Percentiles rank a stretch among this genome's conserved stretches.
phyloP scores from a whole-genome alignment of 2,113 vertebrate species.

The Mirza zaza region DNA sequence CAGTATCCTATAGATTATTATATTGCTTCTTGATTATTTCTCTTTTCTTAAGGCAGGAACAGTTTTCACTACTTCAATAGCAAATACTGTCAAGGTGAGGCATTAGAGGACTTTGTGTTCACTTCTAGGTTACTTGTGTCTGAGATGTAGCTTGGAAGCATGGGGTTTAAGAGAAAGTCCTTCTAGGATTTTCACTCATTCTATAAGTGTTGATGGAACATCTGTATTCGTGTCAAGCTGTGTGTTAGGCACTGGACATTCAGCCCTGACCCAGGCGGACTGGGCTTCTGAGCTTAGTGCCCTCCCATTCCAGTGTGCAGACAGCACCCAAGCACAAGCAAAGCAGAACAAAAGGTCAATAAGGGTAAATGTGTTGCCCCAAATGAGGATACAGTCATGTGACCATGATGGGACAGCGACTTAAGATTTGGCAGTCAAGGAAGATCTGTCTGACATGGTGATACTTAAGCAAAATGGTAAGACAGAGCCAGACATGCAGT shows the following conservation, averaged over 20 bases:
- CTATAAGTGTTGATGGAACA: not conserved
- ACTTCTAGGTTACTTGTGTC: not conserved
- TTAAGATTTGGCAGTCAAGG: not conserved
- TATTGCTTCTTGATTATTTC: not conserved
- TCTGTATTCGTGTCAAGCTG: not conserved
- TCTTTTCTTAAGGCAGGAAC: not conserved
- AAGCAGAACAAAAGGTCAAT: not conserved
- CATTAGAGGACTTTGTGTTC: not conserved
- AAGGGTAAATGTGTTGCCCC: not conserved
- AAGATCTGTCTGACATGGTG: not conserved
- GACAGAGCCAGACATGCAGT: not conserved
- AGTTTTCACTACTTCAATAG: not conserved
- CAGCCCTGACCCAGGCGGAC: not conserved
- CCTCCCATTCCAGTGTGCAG: not conserved
- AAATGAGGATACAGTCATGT: not conserved
- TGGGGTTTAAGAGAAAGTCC: not conserved
- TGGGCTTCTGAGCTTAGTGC: not conserved
- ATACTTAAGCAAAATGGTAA: not conserved
- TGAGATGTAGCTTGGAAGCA: not conserved
- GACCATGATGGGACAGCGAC: not conserved
- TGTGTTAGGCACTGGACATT: not conserved
- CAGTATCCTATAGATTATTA: not conserved
- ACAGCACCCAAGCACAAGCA: not conserved
- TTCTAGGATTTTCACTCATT: not conserved
- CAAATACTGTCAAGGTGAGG: not conserved